These are phyloP conservation scores for Oreonectes daqikongensis DNA, from an alignment of 2,797 vertebrate species.

Conservation along the genomic window DNA sequence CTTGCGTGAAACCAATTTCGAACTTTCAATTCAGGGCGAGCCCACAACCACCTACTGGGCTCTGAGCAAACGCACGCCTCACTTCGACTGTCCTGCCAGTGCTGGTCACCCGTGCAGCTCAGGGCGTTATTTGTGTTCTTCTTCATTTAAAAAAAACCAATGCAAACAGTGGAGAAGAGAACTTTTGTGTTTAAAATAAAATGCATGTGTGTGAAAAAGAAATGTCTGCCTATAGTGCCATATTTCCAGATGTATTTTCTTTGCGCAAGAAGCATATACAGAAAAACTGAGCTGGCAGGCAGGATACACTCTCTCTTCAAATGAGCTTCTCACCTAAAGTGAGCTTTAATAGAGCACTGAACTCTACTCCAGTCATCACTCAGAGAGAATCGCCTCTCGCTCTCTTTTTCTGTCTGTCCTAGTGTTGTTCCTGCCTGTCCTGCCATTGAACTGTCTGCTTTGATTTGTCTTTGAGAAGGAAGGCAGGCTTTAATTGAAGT, in stretches of 20 bases:
- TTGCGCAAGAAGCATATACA: constrained; percentile 62
- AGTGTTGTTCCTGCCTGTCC: constrained; percentile 63
- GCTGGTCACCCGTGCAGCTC: constrained; percentile 41
- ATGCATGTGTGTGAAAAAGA: constrained; percentile 2
- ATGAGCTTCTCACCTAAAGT: constrained; percentile 64
- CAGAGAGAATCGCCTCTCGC: constrained; percentile 16
- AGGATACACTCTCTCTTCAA: constrained; percentile 66
- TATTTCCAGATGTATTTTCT: constrained; percentile 26
- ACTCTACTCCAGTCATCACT: constrained; percentile 29
- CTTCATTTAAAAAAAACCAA: constrained; percentile 21
- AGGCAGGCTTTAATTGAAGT: constrained; percentile 76
- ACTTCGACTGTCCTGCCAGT: constrained; percentile 38
- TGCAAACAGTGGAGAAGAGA: constrained; percentile 21
- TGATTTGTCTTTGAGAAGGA: constrained; percentile 75
- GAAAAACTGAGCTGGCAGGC: constrained; percentile 58
- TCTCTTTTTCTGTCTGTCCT: constrained; percentile 62
- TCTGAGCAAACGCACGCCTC: constrained; percentile 56
- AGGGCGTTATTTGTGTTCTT: not conserved
- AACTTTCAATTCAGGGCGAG: constrained; percentile 69
- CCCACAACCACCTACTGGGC: constrained; percentile 66
- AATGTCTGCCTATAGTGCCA: not conserved
- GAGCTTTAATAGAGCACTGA: constrained; percentile 46
- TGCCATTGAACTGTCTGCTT: constrained; percentile 72
- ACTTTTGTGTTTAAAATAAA: constrained; percentile 41
- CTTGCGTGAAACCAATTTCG: constrained; percentile 79